Percentiles rank a stretch among this genome's conserved stretches.
These are phyloP conservation scores for Hycleus cichorii DNA, from an alignment of 1,140 invertebrate species.

Conservation along the genomic window DNA sequence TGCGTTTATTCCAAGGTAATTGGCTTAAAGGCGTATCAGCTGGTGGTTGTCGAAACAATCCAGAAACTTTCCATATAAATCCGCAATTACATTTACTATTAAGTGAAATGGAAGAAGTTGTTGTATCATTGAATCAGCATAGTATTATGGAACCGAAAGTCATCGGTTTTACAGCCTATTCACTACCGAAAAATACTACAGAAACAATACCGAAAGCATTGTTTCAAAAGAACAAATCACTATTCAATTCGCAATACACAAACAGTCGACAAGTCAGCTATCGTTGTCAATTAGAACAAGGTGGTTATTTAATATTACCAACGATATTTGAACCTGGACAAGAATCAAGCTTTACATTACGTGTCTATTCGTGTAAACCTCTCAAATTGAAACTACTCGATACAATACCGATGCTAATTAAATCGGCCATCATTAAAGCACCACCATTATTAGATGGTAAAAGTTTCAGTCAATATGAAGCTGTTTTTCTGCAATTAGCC, in stretches of 20 bases:
- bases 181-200: conserved; percentile 58
- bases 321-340: conserved; percentile 88
- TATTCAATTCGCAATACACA: conserved; percentile 85
- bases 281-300: conserved; percentile 73
- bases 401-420: conserved; percentile 61
- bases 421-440: conserved; percentile 67
- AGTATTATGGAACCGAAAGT: conserved; percentile 89
- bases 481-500: conserved; percentile 81
- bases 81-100: conserved; percentile 78
- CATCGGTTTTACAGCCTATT: conserved; percentile 87
- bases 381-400: conserved; percentile 78
- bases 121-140: conserved; percentile 84
- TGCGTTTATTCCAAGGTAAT: conserved; percentile 75
- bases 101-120: conserved; percentile 75
- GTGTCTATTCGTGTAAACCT: conserved; percentile 75
- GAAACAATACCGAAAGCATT: conserved; percentile 65
- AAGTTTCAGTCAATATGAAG: conserved; percentile 79
- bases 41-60: conserved; percentile 85
- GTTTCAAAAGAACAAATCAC: conserved; percentile 82
- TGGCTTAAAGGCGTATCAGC: conserved; percentile 85
- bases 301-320: conserved; percentile 78
- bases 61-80: conserved; percentile 90
- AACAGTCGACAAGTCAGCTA: conserved; percentile 81
- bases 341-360: conserved; percentile 76
- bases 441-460: conserved; percentile 58